Percentiles rank a stretch among this genome's conserved stretches.
Conservation (phyloP, 2,797 vertebrate genomes). For the Gambelia wislizenii region DNA sequence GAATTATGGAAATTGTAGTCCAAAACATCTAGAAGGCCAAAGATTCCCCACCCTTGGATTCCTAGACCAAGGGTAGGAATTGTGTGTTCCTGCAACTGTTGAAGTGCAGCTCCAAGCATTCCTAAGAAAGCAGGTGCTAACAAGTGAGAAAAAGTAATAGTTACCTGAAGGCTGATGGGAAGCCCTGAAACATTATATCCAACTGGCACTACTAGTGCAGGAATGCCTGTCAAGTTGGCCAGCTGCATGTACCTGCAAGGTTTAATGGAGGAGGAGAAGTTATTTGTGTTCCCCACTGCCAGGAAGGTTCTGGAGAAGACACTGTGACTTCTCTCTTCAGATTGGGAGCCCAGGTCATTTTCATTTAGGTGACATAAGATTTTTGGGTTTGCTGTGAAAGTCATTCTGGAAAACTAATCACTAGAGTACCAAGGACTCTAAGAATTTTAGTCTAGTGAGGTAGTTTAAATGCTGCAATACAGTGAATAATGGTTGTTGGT, state of each 20-base stretch:
- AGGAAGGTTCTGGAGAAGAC: not conserved
- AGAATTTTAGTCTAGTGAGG: not conserved
- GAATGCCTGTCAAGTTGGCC: slow-evolving; percentile 75
- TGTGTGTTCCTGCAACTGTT: no score
- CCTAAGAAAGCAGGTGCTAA: not conserved
- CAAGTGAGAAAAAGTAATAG: not conserved
- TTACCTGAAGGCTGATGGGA: slow-evolving; percentile 71
- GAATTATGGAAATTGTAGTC: no score
- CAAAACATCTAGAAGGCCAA: no score
- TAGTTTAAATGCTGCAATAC: not conserved
- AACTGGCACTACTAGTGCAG: slow-evolving; percentile 72
- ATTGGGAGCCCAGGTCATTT: not conserved
- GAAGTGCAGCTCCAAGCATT: no score
- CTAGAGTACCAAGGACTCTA: not conserved
- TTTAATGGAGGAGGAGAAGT: not conserved
- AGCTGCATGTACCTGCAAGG: slow-evolving; percentile 72
- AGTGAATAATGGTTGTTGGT: not conserved
- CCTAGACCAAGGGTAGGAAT: no score
- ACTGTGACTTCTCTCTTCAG: not conserved
- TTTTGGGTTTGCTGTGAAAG: not conserved
- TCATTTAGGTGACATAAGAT: not conserved
- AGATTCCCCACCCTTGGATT: no score
- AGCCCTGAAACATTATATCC: slow-evolving; percentile 69
- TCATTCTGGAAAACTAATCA: not conserved
- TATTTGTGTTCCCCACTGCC: not conserved